phyloP scores from a whole-genome alignment of 2,113 vertebrate genomes.

The Jaculus jaculus region DNA sequence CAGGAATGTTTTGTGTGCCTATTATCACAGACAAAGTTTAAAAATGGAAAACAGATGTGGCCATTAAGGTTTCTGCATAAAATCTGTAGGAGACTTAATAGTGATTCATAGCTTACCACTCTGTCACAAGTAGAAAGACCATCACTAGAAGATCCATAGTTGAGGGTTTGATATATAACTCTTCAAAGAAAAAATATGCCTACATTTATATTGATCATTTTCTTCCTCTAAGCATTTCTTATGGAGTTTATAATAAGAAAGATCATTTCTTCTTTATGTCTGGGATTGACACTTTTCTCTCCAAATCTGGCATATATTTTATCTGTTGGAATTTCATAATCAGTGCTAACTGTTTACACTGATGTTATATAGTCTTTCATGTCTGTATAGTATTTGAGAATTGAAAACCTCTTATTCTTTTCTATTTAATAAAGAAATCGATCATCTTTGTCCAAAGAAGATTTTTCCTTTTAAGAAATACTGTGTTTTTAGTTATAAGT shows the following conservation, averaged over 20 bases:
- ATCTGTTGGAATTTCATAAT: constrained; percentile 7
- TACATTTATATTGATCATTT: constrained; percentile 29
- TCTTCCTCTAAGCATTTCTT: constrained; percentile 31
- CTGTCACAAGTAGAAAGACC: not conserved
- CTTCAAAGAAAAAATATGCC: not conserved
- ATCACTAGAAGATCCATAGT: not conserved
- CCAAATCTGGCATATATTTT: not conserved
- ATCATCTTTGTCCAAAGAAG: not conserved
- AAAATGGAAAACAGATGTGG: constrained; percentile 48
- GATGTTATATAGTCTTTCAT: not conserved
- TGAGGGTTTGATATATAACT: not conserved
- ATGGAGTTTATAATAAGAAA: constrained; percentile 28
- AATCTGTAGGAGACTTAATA: not conserved
- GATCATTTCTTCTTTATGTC: not conserved
- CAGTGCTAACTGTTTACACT: constrained; percentile 39
- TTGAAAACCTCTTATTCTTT: constrained; percentile 8
- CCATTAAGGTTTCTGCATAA: constrained; percentile 30
- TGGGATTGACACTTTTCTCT: constrained; percentile 12
- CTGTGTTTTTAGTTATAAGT: not conserved
- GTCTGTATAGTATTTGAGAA: not conserved
- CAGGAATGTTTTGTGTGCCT: constrained; percentile 32
- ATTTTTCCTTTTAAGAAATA: constrained; percentile 19
- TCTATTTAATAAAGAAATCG: not conserved
- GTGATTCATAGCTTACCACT: not conserved
- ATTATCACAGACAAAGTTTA: constrained; percentile 1